These are phyloP conservation scores for Nixonia krombeini DNA, from an alignment of 1,140 invertebrate species.

Conservation along the genomic window DNA sequence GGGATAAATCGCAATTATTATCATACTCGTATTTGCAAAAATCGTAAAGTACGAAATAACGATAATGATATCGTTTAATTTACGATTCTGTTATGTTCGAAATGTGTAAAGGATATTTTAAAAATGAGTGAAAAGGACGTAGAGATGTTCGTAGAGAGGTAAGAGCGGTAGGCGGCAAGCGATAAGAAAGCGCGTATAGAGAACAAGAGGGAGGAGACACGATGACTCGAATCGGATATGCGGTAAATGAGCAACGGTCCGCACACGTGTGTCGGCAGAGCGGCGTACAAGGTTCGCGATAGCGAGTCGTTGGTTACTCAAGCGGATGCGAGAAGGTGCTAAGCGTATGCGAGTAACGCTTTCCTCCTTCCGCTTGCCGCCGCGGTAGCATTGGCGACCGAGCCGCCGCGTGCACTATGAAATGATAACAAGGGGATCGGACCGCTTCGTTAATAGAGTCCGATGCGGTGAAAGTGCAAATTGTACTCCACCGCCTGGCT, in stretches of 20 bases:
- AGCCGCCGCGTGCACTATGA: constrained; percentile 2
- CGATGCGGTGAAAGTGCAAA: constrained; percentile 44
- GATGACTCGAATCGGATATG: constrained; percentile 26
- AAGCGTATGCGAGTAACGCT: constrained; percentile 59
- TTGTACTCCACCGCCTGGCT: constrained; percentile 25
- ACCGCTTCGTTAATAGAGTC: constrained; percentile 33
- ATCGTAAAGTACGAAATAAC: too few species aligned
- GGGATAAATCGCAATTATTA: too few species aligned
- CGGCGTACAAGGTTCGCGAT: constrained; percentile 19
- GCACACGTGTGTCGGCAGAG: constrained; percentile 13
- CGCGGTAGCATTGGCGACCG: too few species aligned
- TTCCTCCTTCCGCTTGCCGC: constrained; percentile 29
- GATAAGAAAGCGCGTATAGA: too few species aligned
- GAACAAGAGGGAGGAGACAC: background rate
- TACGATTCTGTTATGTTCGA: too few species aligned
- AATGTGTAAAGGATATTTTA: too few species aligned
- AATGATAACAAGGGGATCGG: constrained; percentile 11
- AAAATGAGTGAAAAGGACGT: too few species aligned
- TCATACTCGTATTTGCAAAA: too few species aligned
- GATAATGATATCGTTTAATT: too few species aligned
- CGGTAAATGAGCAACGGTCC: constrained; percentile 42
- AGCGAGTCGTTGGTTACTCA: constrained; percentile 48
- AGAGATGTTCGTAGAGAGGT: too few species aligned
- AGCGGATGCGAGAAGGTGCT: constrained; percentile 68
- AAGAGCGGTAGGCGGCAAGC: too few species aligned